Evolutionary conservation across 2,113 vertebrate genomes (phyloP).

Genomic region (Apodemus sylvaticus): DNA sequence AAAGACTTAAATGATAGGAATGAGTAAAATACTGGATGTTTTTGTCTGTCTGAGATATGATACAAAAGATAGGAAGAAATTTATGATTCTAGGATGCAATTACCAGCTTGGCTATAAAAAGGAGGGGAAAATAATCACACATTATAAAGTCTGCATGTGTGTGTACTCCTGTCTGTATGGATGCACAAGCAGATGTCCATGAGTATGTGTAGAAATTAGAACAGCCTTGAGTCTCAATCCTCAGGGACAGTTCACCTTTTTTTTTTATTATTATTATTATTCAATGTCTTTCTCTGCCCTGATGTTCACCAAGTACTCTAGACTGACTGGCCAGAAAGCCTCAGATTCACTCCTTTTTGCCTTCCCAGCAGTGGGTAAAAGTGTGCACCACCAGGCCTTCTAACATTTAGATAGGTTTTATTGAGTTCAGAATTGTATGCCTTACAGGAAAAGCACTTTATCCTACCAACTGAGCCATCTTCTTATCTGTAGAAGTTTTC

Average conservation of each 20-base stretch:
- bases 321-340: not conserved
- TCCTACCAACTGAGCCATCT: not conserved
- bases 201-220: not conserved
- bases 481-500: not conserved
- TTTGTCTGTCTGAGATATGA: not conserved
- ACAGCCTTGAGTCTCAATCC: not conserved
- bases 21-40: slow-evolving; percentile 6
- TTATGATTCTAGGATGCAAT: not conserved
- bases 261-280: too few species aligned
- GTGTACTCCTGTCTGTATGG: not conserved
- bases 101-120: not conserved
- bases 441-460: not conserved
- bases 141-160: not conserved
- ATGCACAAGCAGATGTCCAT: too few species aligned
- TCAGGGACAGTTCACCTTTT: not conserved
- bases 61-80: not conserved
- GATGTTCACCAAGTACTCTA: not conserved
- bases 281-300: not conserved
- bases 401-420: not conserved
- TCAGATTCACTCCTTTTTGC: not conserved
- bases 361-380: not conserved
- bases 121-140: not conserved
- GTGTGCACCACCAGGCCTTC: not conserved
- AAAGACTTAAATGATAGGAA: not conserved
- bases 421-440: not conserved